These are phyloP conservation scores for Drosophila baimaii DNA, from an alignment of 1,140 invertebrate species.

Conservation along the genomic window DNA sequence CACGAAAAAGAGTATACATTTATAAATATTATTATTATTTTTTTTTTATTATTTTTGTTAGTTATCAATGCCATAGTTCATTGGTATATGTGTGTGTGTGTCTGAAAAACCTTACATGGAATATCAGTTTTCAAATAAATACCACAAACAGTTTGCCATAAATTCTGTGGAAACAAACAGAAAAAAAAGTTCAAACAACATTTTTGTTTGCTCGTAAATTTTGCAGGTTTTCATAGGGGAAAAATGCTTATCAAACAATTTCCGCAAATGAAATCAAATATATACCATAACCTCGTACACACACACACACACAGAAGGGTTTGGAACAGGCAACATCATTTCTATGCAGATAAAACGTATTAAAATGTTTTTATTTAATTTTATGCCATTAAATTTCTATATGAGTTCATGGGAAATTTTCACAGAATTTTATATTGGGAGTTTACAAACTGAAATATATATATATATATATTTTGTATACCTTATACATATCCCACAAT, in stretches of 20 bases:
- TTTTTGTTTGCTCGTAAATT: constrained; percentile 40
- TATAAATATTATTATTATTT: not conserved
- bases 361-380: constrained; percentile 15
- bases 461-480: not conserved
- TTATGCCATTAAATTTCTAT: not conserved
- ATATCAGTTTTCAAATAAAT: constrained; percentile 57
- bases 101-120: constrained; percentile 40
- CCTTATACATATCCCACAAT: not conserved
- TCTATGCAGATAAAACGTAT: constrained; percentile 15
- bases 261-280: constrained; percentile 41
- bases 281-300: not conserved
- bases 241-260: constrained; percentile 52
- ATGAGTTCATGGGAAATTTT: constrained; percentile 17
- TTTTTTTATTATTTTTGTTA: constrained; percentile 13
- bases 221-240: constrained; percentile 15
- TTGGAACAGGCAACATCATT: not conserved
- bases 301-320: not conserved
- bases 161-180: constrained; percentile 28
- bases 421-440: too few species aligned
- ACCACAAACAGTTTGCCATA: constrained; percentile 41
- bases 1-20: constrained; percentile 19
- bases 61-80: constrained; percentile 48
- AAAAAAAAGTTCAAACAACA: constrained; percentile 16
- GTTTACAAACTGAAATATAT: too few species aligned
- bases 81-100: constrained; percentile 28